These are phyloP conservation scores for Myopa tessellatipennis DNA, from an alignment of 2,888 invertebrate genomes.

Conservation along the genomic window DNA sequence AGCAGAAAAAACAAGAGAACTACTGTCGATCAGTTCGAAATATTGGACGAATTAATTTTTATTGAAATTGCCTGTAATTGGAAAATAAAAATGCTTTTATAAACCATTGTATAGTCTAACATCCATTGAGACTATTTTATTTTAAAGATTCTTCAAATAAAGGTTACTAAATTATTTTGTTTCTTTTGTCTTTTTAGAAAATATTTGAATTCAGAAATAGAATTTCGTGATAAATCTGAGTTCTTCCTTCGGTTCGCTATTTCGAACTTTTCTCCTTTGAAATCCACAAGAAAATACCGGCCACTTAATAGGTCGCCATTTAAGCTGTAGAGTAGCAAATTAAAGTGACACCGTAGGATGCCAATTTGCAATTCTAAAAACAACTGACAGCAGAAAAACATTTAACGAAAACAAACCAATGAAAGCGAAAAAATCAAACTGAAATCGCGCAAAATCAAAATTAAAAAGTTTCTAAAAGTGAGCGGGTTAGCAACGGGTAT, in stretches of 20 bases:
- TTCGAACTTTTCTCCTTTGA: too few species aligned
- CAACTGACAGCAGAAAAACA: not conserved
- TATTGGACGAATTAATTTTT: too few species aligned
- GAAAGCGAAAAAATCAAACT: not conserved
- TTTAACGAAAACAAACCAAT: constrained; percentile 5
- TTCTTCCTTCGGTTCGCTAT: too few species aligned
- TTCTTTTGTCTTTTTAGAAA: too few species aligned
- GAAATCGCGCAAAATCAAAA: constrained; percentile 4
- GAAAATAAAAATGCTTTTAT: too few species aligned
- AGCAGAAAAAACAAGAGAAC: not conserved
- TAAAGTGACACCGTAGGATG: constrained; percentile 13
- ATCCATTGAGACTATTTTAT: too few species aligned
- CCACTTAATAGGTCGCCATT: not conserved
- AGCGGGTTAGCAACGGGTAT: constrained; percentile 3
- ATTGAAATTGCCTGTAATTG: too few species aligned
- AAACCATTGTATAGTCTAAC: too few species aligned
- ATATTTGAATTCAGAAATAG: too few species aligned
- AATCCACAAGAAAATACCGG: not conserved
- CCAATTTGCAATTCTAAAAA: constrained; percentile 14
- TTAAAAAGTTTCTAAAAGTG: constrained; percentile 3
- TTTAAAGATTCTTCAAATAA: too few species aligned
- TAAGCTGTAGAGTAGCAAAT: not conserved
- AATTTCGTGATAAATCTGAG: too few species aligned
- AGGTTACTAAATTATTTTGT: too few species aligned
- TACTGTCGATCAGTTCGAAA: not conserved